Conservation (phyloP, 2,888 invertebrate genomes). For the Ennomos fuscantarius region DNA sequence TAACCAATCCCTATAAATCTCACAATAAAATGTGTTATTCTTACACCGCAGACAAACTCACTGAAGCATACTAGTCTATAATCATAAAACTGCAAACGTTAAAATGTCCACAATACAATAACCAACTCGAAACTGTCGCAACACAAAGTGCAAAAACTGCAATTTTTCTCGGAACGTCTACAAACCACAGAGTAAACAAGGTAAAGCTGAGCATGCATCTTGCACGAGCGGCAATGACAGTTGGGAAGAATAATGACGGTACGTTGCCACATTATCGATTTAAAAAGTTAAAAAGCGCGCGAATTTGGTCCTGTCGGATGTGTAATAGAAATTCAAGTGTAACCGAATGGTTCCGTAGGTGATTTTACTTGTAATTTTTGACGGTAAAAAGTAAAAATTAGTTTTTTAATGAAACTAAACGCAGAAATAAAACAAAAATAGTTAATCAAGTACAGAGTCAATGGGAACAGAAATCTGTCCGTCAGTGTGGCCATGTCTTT, state of each 20-base stretch:
- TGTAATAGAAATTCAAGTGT: neutral
- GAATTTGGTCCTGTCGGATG: constrained; percentile 7
- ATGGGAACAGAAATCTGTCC: too few species aligned
- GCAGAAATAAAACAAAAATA: too few species aligned
- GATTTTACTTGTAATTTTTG: neutral
- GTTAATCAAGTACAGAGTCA: too few species aligned
- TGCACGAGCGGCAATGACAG: constrained; percentile 50
- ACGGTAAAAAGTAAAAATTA: neutral
- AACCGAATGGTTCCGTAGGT: constrained; percentile 10
- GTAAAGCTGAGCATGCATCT: constrained; percentile 54
- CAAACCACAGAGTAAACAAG: constrained; percentile 49
- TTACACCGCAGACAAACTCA: too few species aligned
- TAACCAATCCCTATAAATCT: too few species aligned
- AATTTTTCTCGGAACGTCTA: constrained; percentile 33
- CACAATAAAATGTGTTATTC: too few species aligned
- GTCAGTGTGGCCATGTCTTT: too few species aligned
- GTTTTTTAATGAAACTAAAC: neutral
- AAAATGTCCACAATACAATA: too few species aligned
- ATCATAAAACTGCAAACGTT: too few species aligned
- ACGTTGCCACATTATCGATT: constrained; percentile 50
- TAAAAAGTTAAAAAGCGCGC: constrained; percentile 41
- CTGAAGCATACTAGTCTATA: too few species aligned
- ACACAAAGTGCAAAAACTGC: constrained; percentile 17
- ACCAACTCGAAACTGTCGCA: constrained; percentile 1
- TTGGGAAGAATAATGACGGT: constrained; percentile 52